Percentiles rank a stretch among this genome's conserved stretches.
phyloP scores from a whole-genome alignment of 64 coral and sea anemone genomes.

The Astreopora myriophthalma region DNA sequence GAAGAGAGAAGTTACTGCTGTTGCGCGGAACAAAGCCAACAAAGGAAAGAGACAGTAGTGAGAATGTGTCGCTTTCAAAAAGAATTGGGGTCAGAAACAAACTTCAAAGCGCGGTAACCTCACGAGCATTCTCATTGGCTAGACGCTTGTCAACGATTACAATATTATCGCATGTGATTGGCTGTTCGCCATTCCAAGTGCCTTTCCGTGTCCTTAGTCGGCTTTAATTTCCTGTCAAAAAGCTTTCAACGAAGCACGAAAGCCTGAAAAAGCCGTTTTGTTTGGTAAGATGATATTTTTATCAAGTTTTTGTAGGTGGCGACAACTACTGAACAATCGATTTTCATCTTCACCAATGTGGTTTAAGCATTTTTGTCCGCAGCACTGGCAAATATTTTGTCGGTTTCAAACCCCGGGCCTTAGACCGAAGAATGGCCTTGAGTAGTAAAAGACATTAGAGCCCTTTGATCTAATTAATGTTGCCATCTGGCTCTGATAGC shows the following conservation, averaged over 20 bases:
- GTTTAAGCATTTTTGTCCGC: background rate
- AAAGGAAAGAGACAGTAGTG: slow-evolving; percentile 59
- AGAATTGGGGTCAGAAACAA: slow-evolving; percentile 19
- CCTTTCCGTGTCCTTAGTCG: background rate
- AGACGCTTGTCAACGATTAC: slow-evolving; percentile 27
- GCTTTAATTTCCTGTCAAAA: slow-evolving; percentile 47
- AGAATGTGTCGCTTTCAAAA: slow-evolving; percentile 62
- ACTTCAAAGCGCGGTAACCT: slow-evolving; percentile 73
- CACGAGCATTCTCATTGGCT: slow-evolving; percentile 34
- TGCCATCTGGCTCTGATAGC: background rate
- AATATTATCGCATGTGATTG: background rate
- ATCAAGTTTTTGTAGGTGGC: background rate
- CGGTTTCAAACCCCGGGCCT: too few species aligned
- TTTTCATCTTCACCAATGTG: background rate
- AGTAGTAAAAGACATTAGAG: background rate
- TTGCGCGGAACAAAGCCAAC: slow-evolving; percentile 3
- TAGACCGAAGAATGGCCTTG: background rate
- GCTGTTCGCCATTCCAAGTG: background rate
- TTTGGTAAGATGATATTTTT: background rate
- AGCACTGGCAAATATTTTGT: slow-evolving; percentile 1
- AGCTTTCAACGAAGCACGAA: background rate
- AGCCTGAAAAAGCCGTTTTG: background rate
- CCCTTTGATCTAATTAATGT: background rate
- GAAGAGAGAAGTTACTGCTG: background rate
- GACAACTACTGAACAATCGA: background rate